Evolutionary conservation across 2,888 invertebrate species (phyloP).

Genomic region (Leucophenga maculata): DNA sequence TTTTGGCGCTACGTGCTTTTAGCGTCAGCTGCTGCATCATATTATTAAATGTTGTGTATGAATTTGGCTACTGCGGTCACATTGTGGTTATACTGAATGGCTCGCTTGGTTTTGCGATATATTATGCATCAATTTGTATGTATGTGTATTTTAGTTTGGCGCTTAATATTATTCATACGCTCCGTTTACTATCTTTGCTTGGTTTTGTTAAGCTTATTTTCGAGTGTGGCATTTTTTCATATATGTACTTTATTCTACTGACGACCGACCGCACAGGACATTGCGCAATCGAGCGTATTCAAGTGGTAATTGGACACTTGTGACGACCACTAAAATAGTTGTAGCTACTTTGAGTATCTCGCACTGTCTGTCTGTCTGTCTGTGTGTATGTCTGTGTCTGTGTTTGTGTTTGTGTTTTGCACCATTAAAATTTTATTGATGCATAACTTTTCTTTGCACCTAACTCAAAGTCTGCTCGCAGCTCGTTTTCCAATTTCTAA

Average conservation of each 20-base stretch:
- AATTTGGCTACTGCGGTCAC: constrained; percentile 1
- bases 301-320: constrained; percentile 23
- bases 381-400: no score
- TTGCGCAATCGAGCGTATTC: constrained; percentile 17
- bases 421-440: constrained; percentile 20
- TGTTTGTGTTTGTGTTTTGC: background rate
- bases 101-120: constrained; percentile 41
- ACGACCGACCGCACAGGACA: background rate
- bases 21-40: background rate
- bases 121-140: background rate
- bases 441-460: background rate
- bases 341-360: background rate
- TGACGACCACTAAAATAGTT: constrained; percentile 2
- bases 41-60: constrained; percentile 24
- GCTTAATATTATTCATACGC: constrained; percentile 23
- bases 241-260: background rate
- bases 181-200: constrained; percentile 2
- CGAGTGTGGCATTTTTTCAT: background rate
- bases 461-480: constrained; percentile 2
- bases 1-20: background rate
- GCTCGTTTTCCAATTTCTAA: background rate
- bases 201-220: constrained; percentile 10
- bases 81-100: constrained; percentile 39
- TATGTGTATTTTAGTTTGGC: background rate
- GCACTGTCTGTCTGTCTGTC: background rate